Base-by-base conservation (phyloP, 53 echinoderm and acorn worm species). In the Paelopatides confundens region DNA sequence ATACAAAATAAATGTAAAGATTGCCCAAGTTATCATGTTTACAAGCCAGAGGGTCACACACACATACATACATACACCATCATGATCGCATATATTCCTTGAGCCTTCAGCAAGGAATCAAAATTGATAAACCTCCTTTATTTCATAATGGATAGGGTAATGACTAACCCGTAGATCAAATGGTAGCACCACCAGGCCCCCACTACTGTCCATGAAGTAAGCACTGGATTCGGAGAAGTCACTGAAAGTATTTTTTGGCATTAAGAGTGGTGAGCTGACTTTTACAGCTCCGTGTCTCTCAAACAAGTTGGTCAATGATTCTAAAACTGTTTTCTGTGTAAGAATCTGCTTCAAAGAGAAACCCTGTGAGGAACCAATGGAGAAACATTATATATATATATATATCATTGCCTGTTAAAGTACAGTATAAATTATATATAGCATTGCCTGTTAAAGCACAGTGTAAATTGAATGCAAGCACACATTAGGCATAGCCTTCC, bases 151-250 rank as follows among this genome's bases (percentile, higher is more conserved):
- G 9, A 48, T 48, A 12, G 9, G 48, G 48, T 48, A 14, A 14
- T 64, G 65, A 65, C 95, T 87, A 58, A 99, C 99, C 86, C 99
- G 90, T 12, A 99, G 74, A 66, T 99, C 99, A 91, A 86, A 94
- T 1, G 99, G 95, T 27, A 99, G 81, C 3, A 92, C 90, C 23
- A 99, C 84, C 5, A 99, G 81, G 14, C 92, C 93, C 34, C 99
- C 99, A 62, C 95, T 91, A 33, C 90, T 88, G 13, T 92, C 94
- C 95, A 99, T 95, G 37, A 95, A 85, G 40, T 85, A 85, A 32
- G 87, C 89, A 58, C 87, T 85, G 63, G 91, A 82, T n/a, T 99
- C 99, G 3, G 88, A 89, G 51, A 69, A 91, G 58, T 91, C 92
- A 21, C 88, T 66, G 24, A 92, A 51, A 21, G 88, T 48, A 71